Evolutionary conservation across 2,888 invertebrate species (phyloP).

Genomic region (Geophilus truncorum): DNA sequence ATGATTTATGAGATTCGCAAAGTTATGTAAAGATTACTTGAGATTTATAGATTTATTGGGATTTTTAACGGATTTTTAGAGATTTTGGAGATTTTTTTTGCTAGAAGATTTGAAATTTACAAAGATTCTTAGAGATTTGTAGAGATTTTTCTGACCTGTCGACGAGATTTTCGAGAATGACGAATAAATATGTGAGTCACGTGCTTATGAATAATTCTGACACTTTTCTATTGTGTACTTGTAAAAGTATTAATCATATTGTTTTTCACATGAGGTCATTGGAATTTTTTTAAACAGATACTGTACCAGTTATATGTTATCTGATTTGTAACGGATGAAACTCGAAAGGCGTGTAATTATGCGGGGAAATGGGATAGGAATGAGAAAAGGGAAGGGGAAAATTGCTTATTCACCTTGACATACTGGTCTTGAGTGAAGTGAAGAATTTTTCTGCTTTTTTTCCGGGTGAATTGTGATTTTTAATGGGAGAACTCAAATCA

Average conservation of each 20-base stretch:
- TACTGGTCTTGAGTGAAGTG: background rate
- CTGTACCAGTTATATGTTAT: background rate
- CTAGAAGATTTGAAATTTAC: too few relatives aligned
- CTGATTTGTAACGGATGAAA: background rate
- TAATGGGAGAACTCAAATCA: background rate
- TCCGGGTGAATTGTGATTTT: background rate
- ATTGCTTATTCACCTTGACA: background rate
- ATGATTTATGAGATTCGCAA: too few relatives aligned
- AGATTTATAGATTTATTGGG: too few relatives aligned
- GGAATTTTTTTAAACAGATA: background rate
- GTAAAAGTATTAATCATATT: background rate
- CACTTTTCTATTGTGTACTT: background rate
- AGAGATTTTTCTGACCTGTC: too few relatives aligned
- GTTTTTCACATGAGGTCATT: background rate
- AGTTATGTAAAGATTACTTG: too few relatives aligned
- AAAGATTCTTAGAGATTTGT: too few relatives aligned
- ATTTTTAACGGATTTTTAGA: too few relatives aligned
- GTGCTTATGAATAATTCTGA: background rate
- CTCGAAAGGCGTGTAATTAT: background rate
- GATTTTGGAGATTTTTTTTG: too few relatives aligned
- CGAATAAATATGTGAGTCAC: background rate
- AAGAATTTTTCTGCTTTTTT: background rate
- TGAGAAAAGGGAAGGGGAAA: background rate
- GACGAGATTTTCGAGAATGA: background rate
- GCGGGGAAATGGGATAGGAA: background rate